Evolutionary conservation across 2,797 vertebrate genomes (phyloP).

Genomic region (Danio albolineatus): DNA sequence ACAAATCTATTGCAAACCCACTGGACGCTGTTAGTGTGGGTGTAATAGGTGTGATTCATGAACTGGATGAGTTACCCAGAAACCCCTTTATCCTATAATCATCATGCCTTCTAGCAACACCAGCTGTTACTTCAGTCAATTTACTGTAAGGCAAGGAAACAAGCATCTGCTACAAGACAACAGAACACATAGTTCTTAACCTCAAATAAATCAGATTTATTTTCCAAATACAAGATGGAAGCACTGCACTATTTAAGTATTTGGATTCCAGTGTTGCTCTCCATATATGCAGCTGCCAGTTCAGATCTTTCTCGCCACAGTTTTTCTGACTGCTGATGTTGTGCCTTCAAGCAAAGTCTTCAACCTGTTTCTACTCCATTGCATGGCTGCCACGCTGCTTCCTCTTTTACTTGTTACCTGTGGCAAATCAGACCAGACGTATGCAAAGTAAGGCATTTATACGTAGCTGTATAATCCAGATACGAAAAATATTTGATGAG

Average conservation of each 20-base stretch:
- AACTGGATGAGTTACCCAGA: not conserved
- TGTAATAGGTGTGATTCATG: not conserved
- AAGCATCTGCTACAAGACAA: not conserved
- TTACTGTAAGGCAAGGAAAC: not conserved
- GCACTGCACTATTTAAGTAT: not conserved
- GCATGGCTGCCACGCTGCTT: conserved; percentile 6
- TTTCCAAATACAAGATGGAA: not conserved
- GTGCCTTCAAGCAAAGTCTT: conserved; percentile 22
- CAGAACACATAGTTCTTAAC: not conserved
- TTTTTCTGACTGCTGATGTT: conserved; percentile 8
- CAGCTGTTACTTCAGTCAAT: not conserved
- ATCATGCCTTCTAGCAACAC: not conserved
- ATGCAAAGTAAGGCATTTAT: conserved; percentile 24
- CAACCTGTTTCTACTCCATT: conserved; percentile 6
- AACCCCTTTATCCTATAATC: not conserved
- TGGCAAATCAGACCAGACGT: conserved; percentile 33
- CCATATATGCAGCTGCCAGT: not conserved
- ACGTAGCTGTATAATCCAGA: not conserved
- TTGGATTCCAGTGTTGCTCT: not conserved
- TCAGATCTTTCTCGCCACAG: not conserved
- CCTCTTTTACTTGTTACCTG: conserved; percentile 8
- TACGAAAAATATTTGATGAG: not conserved
- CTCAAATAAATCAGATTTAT: not conserved
- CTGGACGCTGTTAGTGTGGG: not conserved
- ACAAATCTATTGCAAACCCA: not conserved